Evolutionary conservation across 2,113 vertebrate genomes (phyloP), one percentile per base, ranked within the genome.

Genomic region (Gracilinanus agilis): DNA sequence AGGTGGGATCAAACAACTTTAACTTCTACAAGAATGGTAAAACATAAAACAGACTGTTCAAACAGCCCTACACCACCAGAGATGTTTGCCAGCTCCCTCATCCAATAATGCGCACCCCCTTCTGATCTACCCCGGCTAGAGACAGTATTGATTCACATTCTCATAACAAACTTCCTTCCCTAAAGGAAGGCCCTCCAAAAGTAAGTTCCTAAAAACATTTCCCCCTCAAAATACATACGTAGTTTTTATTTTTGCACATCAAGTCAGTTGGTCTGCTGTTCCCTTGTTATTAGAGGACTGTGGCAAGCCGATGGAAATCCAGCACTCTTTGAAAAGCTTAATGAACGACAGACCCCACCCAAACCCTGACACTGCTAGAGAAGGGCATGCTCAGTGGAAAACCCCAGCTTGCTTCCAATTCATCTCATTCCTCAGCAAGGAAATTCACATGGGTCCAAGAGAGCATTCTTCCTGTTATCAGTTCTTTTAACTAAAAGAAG

Each of bases 281-380:
- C 83, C 25, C 55, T 49, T 91, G 94, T 94, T 11, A 1, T 55
- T 90, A 90, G 95, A 95, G 95, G 67, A 44, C 90, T 93, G 89
- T 54, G 96, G 90, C 93, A 94, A 98, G 34, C 96, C 94, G 96
- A 97, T 91, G 61, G 97, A 98, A 98, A 97, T 95, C 95, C 93
- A 96, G 90, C 21, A 94, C 90, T 0, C 88, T 97, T 94, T 97
- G 96, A 97, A 98, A 97, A 96, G 95, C 96, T 98, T 93, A 98
- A 90, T 96, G 95, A 98, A 98, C 54, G 92, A 92, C 55, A 53
- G 67, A 98, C 98, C 97, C 98, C 98, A 98, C 98, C 98, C 98
- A 98, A 96, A 96, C 94, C 95, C 89, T 56, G 96, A 98, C 98
- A 97, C 95, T 94, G 97, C 96, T 93, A 83, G 92, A 97, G 75